Evolutionary conservation across 2,113 vertebrate genomes (phyloP), one percentile per base, ranked within the genome.

Genomic region (Charina bottae): DNA sequence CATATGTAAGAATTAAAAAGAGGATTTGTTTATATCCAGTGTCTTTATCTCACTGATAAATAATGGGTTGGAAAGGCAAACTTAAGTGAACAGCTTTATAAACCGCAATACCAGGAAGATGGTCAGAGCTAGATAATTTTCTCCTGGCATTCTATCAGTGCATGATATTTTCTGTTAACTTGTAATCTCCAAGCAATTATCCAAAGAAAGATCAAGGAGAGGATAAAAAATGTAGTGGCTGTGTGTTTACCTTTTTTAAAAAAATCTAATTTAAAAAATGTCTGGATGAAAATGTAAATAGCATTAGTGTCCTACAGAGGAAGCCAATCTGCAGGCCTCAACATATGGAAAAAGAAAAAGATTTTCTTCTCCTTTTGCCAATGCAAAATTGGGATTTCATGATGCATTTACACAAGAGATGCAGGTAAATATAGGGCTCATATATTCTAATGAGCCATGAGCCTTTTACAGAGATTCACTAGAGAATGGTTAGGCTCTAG

Each of bases 311-410:
- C 19, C 37, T 90, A 83, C 4, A 59, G 85, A 42, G 2, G 13
- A 24, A 26, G 24, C 26, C 2, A 93, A 5, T 3, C 0, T 53
- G 54, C 60, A 42, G 91, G 89, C 1, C 7, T 0, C 19, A 33
- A n/a, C 85, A 42, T 72, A 93, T 90, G 89, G 94, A 64, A 90
- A 95, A 3, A 78, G 55, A 72, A 49, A 49, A 49, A 33, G 84
- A 53, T 46, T 91, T 87, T 53, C 88, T 58, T 96, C 93, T 42
- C 33, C 90, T 56, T 93, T 95, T 95, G 60, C 87, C 72, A 19
- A 90, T 19, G 53, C 33, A 91, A 89, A 89, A 91, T 86, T 90
- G 88, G 91, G 64, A 89, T 87, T 42, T 93, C n/a, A 49, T 0
- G 21, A 62, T 83, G 46, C 92, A 94, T 88, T 92, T 93, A 88